These are phyloP conservation scores for Heliconius hortense DNA, from an alignment of 2,888 invertebrate genomes.

Conservation along the genomic window DNA sequence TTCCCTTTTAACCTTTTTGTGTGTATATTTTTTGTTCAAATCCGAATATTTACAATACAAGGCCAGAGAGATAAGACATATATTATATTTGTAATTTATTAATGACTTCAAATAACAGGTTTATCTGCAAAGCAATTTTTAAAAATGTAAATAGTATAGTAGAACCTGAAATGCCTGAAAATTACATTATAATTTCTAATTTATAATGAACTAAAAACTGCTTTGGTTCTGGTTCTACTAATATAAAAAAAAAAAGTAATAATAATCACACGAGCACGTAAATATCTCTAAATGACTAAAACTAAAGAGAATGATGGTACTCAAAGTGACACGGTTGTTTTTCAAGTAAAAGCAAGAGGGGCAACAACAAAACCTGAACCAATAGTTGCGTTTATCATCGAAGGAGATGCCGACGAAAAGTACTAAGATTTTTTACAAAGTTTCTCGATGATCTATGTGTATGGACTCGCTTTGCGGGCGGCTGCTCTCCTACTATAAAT, in stretches of 20 bases:
- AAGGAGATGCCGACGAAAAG: conserved; percentile 48
- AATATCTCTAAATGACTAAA: conserved; percentile 5
- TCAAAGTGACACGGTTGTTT: conserved; percentile 54
- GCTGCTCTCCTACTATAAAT: background rate
- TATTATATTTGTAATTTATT: background rate
- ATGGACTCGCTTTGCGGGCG: conserved; percentile 22
- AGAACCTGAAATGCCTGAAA: conserved; percentile 22
- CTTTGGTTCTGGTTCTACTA: conserved; percentile 35
- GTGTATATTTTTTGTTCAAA: conserved; percentile 23
- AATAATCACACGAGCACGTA: conserved; percentile 22
- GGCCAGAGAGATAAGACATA: conserved; percentile 6
- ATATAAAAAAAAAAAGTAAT: conserved; percentile 2
- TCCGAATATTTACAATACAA: conserved; percentile 15
- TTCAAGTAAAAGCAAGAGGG: conserved; percentile 77
- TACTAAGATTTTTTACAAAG: conserved; percentile 53
- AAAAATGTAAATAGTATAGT: conserved; percentile 17
- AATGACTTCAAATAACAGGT: conserved; percentile 13
- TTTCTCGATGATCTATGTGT: conserved; percentile 58
- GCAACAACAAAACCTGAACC: conserved; percentile 70
- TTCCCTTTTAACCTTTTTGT: conserved; percentile 23
- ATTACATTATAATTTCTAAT: background rate
- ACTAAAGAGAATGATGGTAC: conserved; percentile 29
- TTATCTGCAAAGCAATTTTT: background rate
- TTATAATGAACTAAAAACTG: conserved; percentile 3
- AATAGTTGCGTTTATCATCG: conserved; percentile 48